Evolutionary conservation across 37 sponge, comb jelly and placozoan species (phyloP), one percentile per base, ranked within the genome.

Genomic region (Agelas oroides): DNA sequence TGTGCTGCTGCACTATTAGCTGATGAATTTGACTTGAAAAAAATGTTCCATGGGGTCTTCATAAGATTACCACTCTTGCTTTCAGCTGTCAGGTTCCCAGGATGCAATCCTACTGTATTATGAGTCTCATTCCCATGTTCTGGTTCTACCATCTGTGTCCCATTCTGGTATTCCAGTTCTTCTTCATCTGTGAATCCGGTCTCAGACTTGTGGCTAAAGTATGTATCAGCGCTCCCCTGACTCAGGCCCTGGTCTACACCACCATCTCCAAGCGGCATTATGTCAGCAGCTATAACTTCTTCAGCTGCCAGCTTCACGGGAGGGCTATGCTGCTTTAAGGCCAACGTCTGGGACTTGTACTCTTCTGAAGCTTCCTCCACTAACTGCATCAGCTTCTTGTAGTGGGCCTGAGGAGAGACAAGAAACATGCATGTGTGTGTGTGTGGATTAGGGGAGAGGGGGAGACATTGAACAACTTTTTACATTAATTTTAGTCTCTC

Each of bases 371-470:
- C 85, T 27, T 36, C 63, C n/a, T 63, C 81, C 30, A 92, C 84
- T 23, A 83, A 73, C 33, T 62, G 59, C 84, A 87, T 71, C 24
- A 88, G 37, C 64, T 71, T 37, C 68, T 87, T 87, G 64, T 92
- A 92, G 53, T 77, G 76, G 5, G n/a, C 59, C 92, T 92, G 67
- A 25, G 46, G 2, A 73, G 32, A 5, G 53, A 38, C 34, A 14
- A 62, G 21, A 53, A 11, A 53, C 23, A 25, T n/a, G 59, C 25
- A 20, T 63, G 69, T 53, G 55, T 32, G 55, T 38, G 62, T 17
- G 24, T 77, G 21, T 2, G 3, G 18, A 61, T 5, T 61, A n/a
- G n/a, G n/a, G n/a, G n/a, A n/a, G n/a, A n/a, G n/a, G n/a, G n/a
- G n/a, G n/a, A n/a, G n/a, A n/a, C n/a, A n/a, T n/a, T n/a, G n/a